Evolutionary conservation across 2,797 vertebrate species (phyloP), one percentile per base, ranked within the genome.

Genomic region (Sebastes diaconus): DNA sequence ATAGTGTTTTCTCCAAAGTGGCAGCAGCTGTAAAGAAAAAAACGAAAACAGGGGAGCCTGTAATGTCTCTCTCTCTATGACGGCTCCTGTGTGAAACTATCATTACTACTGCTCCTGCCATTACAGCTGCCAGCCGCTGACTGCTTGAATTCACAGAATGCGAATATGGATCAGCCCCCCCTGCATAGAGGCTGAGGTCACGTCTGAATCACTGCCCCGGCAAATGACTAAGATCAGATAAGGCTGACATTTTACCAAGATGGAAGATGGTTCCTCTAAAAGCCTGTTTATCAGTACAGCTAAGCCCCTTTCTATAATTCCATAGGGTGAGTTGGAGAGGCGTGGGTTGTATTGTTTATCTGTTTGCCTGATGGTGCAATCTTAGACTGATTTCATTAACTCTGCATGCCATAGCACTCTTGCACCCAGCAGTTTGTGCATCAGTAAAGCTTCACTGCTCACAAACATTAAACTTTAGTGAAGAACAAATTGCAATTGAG

Each of bases 1-100:
- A 88, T 13, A 86, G 84, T 71, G 79, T 88, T 92, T 88, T 81
- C 79, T 70, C 22, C 6, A 84, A 84, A 77, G 60, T 78, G 76
- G 71, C 73, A 66, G 72, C 70, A 57, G 75, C 66, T 39, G 50
- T 68, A 65, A 74, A 55, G 61, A 73, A 71, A 24, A 57, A 54
- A 54, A 46, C 6, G 5, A 54, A 54, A 54, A 54, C 42, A 22
- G n/a, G 8, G 36, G 42, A 82, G n/a, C 22, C 80, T 46, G n/a
- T 83, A 54, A 84, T 73, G 83, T 71, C 24, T 80, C 39, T 54
- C 59, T 29, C 39, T 39, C 66, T 68, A 63, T 70, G 61, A 83
- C 18, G 20, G 75, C 75, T 86, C 27, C 85, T 39, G 72, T 32
- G 75, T 73, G 55, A 90, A 83, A 79, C 85, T 74, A 75, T 87